These are phyloP conservation scores for Adoxophyes honmai DNA, from an alignment of 1,140 invertebrate genomes.

Conservation along the genomic window DNA sequence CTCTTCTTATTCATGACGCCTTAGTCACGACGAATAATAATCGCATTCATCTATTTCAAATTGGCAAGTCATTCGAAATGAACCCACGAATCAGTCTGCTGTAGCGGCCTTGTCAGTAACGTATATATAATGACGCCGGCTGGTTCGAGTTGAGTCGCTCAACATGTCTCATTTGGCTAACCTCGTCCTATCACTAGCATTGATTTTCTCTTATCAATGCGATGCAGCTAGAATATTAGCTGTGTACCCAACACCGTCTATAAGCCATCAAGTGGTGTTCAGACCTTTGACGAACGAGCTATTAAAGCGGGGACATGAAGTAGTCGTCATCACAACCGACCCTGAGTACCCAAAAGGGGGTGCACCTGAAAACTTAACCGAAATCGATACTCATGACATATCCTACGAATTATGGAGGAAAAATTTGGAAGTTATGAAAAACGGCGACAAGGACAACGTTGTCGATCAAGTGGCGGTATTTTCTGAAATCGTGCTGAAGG, in stretches of 20 bases:
- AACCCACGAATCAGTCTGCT: too few relatives aligned
- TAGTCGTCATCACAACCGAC: slow-evolving; percentile 52
- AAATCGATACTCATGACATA: slow-evolving; percentile 31
- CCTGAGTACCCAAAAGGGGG: slow-evolving; percentile 33
- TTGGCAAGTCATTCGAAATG: too few relatives aligned
- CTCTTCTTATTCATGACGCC: too few relatives aligned
- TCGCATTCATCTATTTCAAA: too few relatives aligned
- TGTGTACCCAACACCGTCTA: slow-evolving; percentile 62
- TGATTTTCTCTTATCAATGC: not conserved
- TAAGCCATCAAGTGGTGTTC: slow-evolving; percentile 78
- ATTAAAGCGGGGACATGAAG: slow-evolving; percentile 63
- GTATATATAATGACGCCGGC: too few relatives aligned
- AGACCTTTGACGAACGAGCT: slow-evolving; percentile 56
- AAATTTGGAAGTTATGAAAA: not conserved
- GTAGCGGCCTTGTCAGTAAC: too few relatives aligned
- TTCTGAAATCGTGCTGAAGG: not conserved
- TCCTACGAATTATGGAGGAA: slow-evolving; percentile 28
- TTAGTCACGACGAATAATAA: too few relatives aligned
- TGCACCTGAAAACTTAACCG: slow-evolving; percentile 30
- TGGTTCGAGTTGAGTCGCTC: too few relatives aligned
- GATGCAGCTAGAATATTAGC: slow-evolving; percentile 66
- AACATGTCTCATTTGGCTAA: too few relatives aligned
- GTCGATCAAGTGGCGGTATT: not conserved
- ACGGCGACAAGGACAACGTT: slow-evolving; percentile 5
- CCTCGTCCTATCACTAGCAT: too few relatives aligned